Evolutionary conservation across 2,888 invertebrate species (phyloP).

Genomic region (Hydrotaea diabolus): DNA sequence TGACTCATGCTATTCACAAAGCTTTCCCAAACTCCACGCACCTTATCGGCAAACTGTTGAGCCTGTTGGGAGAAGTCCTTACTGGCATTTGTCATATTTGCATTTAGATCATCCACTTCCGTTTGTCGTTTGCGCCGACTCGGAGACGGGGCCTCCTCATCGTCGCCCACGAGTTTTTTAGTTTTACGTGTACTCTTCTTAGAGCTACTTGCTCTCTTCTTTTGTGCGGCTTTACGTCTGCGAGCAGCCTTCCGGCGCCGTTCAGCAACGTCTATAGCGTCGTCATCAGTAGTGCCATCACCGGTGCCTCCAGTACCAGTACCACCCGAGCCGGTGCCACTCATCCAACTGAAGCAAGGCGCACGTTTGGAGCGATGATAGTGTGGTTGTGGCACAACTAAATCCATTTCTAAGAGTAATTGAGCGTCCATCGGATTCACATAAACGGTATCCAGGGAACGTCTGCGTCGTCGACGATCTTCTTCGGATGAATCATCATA

Average conservation of each 20-base stretch:
- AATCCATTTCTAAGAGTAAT: conserved; percentile 3
- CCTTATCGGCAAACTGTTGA: conserved; percentile 61
- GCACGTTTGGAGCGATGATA: conserved; percentile 71
- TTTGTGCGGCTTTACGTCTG: conserved; percentile 64
- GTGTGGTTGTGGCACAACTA: neutral
- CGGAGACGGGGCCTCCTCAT: neutral
- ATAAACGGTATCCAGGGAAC: conserved; percentile 39
- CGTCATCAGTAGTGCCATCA: conserved; percentile 34
- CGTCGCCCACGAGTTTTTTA: conserved; percentile 53
- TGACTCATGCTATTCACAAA: conserved; percentile 69
- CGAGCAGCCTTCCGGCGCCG: conserved; percentile 57
- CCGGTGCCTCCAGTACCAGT: conserved; percentile 41
- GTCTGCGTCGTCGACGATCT: conserved; percentile 68
- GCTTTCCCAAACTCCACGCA: conserved; percentile 68
- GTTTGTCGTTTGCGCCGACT: conserved; percentile 68
- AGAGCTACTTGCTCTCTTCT: conserved; percentile 53
- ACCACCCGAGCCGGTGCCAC: conserved; percentile 23
- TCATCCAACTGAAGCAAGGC: conserved; percentile 71
- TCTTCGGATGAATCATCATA: conserved; percentile 67
- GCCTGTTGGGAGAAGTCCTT: conserved; percentile 38
- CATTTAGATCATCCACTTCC: conserved; percentile 62
- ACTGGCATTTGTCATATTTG: neutral
- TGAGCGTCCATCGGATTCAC: neutral
- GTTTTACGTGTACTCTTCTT: conserved; percentile 64
- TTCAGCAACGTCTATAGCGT: conserved; percentile 68